Percentiles rank a stretch among this genome's conserved stretches.
Evolutionary conservation across 1,140 invertebrate species (phyloP).

Genomic region (Amyelois transitella): DNA sequence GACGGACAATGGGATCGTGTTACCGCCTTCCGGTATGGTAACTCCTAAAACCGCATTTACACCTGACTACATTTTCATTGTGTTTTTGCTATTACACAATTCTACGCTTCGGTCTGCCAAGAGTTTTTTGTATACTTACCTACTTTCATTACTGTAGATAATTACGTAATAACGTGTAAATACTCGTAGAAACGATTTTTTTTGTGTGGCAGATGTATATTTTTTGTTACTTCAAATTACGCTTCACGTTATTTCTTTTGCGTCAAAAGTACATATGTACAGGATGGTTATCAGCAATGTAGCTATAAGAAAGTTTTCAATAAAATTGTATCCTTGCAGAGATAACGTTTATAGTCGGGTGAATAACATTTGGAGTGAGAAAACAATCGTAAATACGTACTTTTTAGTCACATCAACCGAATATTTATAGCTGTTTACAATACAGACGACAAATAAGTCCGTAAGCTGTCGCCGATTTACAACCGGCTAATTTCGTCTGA

Average conservation of each 20-base stretch:
- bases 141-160: neutral
- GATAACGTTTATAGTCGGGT: neutral
- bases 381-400: conserved; percentile 9
- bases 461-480: conserved; percentile 26
- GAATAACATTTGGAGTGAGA: neutral
- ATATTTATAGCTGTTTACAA: conserved; percentile 24
- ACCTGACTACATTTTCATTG: conserved; percentile 33
- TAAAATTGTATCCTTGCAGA: neutral
- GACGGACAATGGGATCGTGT: conserved; percentile 43
- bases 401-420: conserved; percentile 9
- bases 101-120: conserved; percentile 18
- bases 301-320: too few species aligned
- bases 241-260: too few species aligned
- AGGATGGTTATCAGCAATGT: neutral
- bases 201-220: too few species aligned
- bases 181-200: too few species aligned
- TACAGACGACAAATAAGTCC: conserved; percentile 22
- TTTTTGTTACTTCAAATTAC: too few species aligned
- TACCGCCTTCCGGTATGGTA: conserved; percentile 45
- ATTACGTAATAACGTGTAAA: neutral
- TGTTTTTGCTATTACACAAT: conserved; percentile 33
- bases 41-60: conserved; percentile 40
- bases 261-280: neutral
- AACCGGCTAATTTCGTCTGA: conserved; percentile 24
- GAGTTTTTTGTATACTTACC: neutral